Evolutionary conservation across 1,140 invertebrate genomes (phyloP), one percentile per base, ranked within the genome.

Genomic region (Hylaeus anthracinus): DNA sequence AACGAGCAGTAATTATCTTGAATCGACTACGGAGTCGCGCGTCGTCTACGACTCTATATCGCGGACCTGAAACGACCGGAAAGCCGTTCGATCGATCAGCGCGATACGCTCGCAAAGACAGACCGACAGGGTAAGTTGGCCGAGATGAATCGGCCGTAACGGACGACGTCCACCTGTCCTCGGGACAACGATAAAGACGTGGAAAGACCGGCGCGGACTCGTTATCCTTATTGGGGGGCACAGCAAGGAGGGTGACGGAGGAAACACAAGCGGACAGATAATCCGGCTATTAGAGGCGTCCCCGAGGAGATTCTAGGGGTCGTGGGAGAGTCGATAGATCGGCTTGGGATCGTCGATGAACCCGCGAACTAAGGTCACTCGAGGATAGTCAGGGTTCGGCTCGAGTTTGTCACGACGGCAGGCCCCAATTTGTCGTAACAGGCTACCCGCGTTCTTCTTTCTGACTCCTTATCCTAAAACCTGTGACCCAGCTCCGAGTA

Each of bases 221-320:
- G 88, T 92, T 92, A 91, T 90, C 88, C 88, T 89, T 87, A 89
- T 90, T 88, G 86, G 83, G 66, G 72, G 84, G 71, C 0, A 51
- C 2, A 51, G 6, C 79, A 72, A 10, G 51, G 63, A 84, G 77
- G 69, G 82, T 76, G 73, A 81, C 72, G 77, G 84, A 90, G 87
- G 86, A 91, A 88, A 89, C 87, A 90, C 81, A 88, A 81, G 83
- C 89, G 88, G 87, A 89, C 81, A 90, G 92, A 93, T 93, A 93
- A 93, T 93, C 92, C 89, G 88, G 91, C 92, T 93, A 93, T 93
- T 93, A 93, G 92, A 92, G 90, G 89, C 91, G 92, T 91, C 90
- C 91, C 91, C 89, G 79, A 82, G 92, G 61, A 91, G 92, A 92
- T 87, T 88, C 80, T 75, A 69, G 64, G 86, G 86, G 86, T 88